Conservation (phyloP, 2,888 invertebrate genomes). For the Drosophila pseudotalamancana region DNA sequence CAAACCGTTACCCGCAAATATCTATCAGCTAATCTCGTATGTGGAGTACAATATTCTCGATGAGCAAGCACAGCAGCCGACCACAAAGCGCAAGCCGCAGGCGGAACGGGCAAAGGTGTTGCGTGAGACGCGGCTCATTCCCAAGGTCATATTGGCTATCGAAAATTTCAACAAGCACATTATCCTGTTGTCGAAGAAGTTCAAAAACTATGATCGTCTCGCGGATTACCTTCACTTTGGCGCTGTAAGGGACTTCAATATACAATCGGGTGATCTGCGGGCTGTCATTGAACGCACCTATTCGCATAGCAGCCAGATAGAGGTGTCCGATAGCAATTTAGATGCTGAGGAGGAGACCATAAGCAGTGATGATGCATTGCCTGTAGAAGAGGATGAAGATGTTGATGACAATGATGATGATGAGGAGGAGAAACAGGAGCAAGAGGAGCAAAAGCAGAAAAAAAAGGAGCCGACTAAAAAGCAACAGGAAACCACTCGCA, state of each 20-base stretch:
- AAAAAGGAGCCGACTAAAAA: conserved; percentile 19
- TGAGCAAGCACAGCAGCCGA: conserved; percentile 51
- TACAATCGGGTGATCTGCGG: conserved; percentile 85
- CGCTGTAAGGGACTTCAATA: conserved; percentile 87
- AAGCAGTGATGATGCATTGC: conserved; percentile 31
- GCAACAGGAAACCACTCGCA: conserved; percentile 32
- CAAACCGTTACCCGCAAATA: conserved; percentile 85
- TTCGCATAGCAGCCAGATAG: conserved; percentile 77
- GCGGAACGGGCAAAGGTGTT: conserved; percentile 85
- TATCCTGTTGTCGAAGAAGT: conserved; percentile 86
- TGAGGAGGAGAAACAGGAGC: conserved; percentile 7
- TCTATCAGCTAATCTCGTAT: conserved; percentile 86
- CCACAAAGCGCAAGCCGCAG: conserved; percentile 82
- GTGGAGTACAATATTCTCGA: conserved; percentile 85
- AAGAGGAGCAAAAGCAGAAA: not conserved
- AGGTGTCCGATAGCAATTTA: conserved; percentile 56
- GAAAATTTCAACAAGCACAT: conserved; percentile 87
- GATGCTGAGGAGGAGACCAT: conserved; percentile 19
- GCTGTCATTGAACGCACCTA: conserved; percentile 85
- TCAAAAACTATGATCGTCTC: conserved; percentile 85
- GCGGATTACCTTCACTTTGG: conserved; percentile 86
- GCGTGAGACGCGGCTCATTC: conserved; percentile 87
- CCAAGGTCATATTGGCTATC: conserved; percentile 87
- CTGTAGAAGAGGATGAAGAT: conserved; percentile 38
- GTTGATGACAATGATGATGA: conserved; percentile 18